Percentiles rank a stretch among this genome's conserved stretches.
phyloP scores from a whole-genome alignment of 2,113 vertebrate species.

The Eretmochelys imbricata region DNA sequence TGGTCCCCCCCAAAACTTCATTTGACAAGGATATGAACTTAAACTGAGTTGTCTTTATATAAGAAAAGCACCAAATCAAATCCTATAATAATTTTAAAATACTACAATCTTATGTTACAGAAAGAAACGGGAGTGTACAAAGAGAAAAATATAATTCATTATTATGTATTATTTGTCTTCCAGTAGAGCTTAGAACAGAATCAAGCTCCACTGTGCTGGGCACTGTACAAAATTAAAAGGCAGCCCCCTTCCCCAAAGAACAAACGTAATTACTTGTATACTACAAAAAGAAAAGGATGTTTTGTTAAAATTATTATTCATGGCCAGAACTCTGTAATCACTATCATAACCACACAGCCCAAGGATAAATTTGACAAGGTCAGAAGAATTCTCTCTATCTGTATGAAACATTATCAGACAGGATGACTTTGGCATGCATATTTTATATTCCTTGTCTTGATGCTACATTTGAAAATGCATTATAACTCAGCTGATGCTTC shows the following conservation, averaged over 20 bases:
- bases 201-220: constrained; percentile 13
- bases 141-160: not conserved
- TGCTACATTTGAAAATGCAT: not conserved
- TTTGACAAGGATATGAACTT: constrained; percentile 56
- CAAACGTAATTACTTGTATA: constrained; percentile 3
- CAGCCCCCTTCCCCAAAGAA: not conserved
- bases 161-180: constrained; percentile 22
- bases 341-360: constrained; percentile 19
- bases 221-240: constrained; percentile 31
- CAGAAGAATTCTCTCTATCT: constrained; percentile 32
- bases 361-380: constrained; percentile 44
- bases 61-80: not conserved
- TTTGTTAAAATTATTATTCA: constrained; percentile 34
- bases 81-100: not conserved
- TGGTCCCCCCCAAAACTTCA: constrained; percentile 14
- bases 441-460: not conserved
- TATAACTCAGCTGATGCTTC: not conserved
- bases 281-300: constrained; percentile 22
- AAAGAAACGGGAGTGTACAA: not conserved
- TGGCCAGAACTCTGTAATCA: constrained; percentile 34
- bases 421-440: not conserved
- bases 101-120: not conserved
- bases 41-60: constrained; percentile 41
- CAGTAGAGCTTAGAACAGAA: not conserved
- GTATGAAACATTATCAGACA: not conserved